Base-by-base conservation (phyloP, 2,113 vertebrate species). In the Nerophis lumbriciformis region DNA sequence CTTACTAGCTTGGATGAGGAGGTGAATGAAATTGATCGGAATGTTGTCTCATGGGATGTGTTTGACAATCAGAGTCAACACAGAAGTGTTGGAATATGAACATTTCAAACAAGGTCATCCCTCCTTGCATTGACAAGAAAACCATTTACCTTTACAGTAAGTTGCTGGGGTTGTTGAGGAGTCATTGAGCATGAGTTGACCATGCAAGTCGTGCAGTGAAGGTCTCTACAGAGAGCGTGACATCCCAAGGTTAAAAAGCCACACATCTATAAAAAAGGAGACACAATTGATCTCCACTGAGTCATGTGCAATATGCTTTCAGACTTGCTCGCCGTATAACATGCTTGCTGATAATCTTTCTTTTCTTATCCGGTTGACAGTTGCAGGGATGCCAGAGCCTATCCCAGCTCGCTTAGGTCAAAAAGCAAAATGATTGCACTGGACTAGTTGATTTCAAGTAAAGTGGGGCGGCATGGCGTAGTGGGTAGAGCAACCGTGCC, bases 1-100 rank as follows among this genome's bases (percentile, higher is more conserved):
- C 67, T 80, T 69, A 70, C 68, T 80, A 69, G 73, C 72, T 69
- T 49, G 65, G 69, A 69, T 63, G 63, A 61, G 61, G 59, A 65
- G 67, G 45, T 64, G 38, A 75, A 70, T 53, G 48, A 52, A 66
- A 76, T 67, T 60, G 76, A 81, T 76, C 55, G 61, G 39, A 72
- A 69, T 68, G 45, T 42, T 8, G 44, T 72, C 56, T 67, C 59
- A 11, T 55, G 69, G 60, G 57, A 75, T 5, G 6, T 54, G 49
- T 47, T 48, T 6, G 5, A 8, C 13, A 6, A 4, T 6, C 6
- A 14, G 42, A 14, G 13, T 6, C 13, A 56, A 39, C 14, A 56
- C 37, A n/a, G 39, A 7, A 14, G 54, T 16, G 7, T n/a, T 5
- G 7, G 6, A 56, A 56, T 56, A 38, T 9, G 35, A 47, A 48